Percentiles rank a stretch among this genome's conserved stretches.
Evolutionary conservation across 53 echinoderm and acorn worm genomes (phyloP).

Genomic region (Holothuria scabra): DNA sequence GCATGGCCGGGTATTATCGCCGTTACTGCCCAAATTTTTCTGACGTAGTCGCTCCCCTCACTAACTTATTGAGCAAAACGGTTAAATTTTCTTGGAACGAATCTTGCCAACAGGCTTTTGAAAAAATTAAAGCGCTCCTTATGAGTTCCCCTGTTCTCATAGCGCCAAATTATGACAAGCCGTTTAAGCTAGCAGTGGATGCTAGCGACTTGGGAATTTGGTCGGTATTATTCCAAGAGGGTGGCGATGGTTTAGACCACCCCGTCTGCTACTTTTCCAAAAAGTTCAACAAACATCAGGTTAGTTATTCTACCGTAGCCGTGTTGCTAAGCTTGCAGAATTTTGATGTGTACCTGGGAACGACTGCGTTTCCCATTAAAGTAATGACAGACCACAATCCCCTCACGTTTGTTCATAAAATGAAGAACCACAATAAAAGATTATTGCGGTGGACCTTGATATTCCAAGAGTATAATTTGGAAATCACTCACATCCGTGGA

Average conservation of each 20-base stretch:
- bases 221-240: conserved; percentile 52
- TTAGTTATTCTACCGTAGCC: conserved; percentile 53
- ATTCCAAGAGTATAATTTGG: conserved; percentile 60
- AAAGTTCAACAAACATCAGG: conserved; percentile 72
- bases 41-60: conserved; percentile 54
- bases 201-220: conserved; percentile 63
- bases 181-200: conserved; percentile 60
- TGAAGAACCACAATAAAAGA: conserved; percentile 63
- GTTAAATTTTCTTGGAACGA: conserved; percentile 23
- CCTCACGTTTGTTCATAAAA: conserved; percentile 51
- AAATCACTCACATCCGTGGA: conserved; percentile 58
- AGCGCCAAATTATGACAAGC: conserved; percentile 38
- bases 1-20: neutral
- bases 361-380: conserved; percentile 21
- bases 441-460: conserved; percentile 54
- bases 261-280: no score
- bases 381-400: conserved; percentile 69
- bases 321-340: conserved; percentile 58
- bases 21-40: conserved; percentile 49
- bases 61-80: conserved; percentile 53
- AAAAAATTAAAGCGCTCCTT: conserved; percentile 57
- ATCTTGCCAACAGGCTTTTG: conserved; percentile 53
- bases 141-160: conserved; percentile 51
- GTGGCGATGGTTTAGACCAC: conserved; percentile 17
- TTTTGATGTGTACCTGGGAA: conserved; percentile 62